phyloP scores from a whole-genome alignment of 2,797 vertebrate species.

The Acestrorhynchus altus region DNA sequence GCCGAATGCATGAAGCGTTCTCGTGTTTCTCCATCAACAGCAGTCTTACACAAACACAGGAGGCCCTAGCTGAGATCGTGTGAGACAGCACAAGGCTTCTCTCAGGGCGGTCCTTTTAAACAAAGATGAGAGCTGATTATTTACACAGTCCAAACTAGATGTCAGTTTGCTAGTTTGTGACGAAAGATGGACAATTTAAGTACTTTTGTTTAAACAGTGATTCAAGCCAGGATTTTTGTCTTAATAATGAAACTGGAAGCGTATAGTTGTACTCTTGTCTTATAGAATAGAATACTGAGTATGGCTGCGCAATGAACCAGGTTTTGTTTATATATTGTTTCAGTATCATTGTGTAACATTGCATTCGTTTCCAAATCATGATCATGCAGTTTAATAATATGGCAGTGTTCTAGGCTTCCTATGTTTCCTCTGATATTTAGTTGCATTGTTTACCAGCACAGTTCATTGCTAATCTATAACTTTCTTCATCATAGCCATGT shows the following conservation, averaged over 20 bases:
- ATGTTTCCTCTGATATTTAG: no score
- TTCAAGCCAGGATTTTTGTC: conserved; percentile 27
- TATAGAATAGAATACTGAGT: neutral
- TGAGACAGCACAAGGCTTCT: conserved; percentile 40
- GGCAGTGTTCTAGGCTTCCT: no score
- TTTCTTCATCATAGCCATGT: no score
- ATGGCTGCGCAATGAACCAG: neutral
- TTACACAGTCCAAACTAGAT: conserved; percentile 54
- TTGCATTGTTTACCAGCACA: no score
- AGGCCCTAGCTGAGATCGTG: conserved; percentile 41
- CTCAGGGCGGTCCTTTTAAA: conserved; percentile 52
- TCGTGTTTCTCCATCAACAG: conserved; percentile 54
- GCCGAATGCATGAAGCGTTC: conserved; percentile 25
- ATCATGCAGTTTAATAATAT: no score
- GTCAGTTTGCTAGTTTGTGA: conserved; percentile 52
- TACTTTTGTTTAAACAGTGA: conserved; percentile 53
- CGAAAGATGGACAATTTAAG: conserved; percentile 55
- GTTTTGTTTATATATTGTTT: neutral
- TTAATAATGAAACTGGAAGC: neutral
- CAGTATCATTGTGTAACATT: no score
- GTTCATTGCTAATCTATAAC: no score
- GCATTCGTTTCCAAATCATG: no score
- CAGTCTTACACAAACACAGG: conserved; percentile 53
- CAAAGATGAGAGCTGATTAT: conserved; percentile 56
- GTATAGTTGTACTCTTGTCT: conserved; percentile 21